These are phyloP conservation scores for Perodicticus potto DNA, from an alignment of 2,797 vertebrate genomes.

Conservation along the genomic window DNA sequence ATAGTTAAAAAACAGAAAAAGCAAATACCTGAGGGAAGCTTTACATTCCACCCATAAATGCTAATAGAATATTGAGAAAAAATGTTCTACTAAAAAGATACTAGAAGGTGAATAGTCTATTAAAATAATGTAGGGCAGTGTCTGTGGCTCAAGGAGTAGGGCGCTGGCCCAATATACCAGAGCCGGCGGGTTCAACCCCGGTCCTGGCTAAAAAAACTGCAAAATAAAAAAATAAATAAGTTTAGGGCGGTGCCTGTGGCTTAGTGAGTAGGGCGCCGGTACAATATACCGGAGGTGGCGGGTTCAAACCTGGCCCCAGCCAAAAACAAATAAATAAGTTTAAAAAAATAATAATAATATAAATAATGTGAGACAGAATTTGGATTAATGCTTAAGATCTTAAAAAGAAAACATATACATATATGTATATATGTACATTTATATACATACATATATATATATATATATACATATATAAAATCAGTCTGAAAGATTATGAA, in stretches of 20 bases:
- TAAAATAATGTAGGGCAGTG: background rate
- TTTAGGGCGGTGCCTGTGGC: too few species aligned
- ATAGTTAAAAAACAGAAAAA: constrained; percentile 43
- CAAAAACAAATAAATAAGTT: too few species aligned
- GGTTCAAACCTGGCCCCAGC: too few species aligned
- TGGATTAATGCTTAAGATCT: constrained; percentile 30
- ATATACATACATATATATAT: background rate
- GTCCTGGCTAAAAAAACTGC: too few species aligned
- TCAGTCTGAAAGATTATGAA: constrained; percentile 17
- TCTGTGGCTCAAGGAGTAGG: too few species aligned
- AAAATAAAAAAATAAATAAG: too few species aligned
- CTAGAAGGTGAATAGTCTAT: constrained; percentile 22
- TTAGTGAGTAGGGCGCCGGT: too few species aligned
- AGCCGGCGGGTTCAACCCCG: too few species aligned
- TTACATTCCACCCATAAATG: constrained; percentile 51
- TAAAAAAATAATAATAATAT: too few species aligned
- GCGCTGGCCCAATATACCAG: too few species aligned
- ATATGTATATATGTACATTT: too few species aligned
- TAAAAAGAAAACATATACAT: constrained; percentile 41
- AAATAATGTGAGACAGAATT: background rate
- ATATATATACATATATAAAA: background rate
- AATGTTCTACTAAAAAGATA: constrained; percentile 34
- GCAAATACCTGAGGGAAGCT: constrained; percentile 20
- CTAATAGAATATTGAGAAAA: background rate
- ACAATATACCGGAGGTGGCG: too few species aligned